These are phyloP conservation scores for Oreochromis grahami DNA, from an alignment of 2,797 vertebrate genomes.

Conservation along the genomic window DNA sequence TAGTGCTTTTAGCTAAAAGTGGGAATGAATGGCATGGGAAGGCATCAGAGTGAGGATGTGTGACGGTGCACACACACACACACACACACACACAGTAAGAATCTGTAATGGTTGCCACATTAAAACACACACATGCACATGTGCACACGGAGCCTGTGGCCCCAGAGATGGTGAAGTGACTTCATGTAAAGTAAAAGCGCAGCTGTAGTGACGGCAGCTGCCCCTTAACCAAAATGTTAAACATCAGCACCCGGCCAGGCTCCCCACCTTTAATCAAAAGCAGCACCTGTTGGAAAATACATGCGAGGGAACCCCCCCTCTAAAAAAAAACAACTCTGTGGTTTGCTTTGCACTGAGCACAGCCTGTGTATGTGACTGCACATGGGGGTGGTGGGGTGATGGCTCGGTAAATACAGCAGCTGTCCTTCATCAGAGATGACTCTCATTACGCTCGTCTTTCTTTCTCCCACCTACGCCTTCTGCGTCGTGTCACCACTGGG, in stretches of 20 bases:
- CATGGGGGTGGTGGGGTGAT: conserved; percentile 15
- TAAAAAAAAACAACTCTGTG: neutral
- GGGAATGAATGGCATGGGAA: neutral
- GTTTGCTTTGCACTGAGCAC: neutral
- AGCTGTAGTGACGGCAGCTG: conserved; percentile 69
- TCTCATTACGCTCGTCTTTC: conserved; percentile 6
- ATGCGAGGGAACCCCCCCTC: neutral
- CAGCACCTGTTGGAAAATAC: conserved; percentile 69
- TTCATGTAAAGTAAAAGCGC: conserved; percentile 45
- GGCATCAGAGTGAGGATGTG: neutral
- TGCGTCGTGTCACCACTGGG: neutral
- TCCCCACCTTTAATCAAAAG: conserved; percentile 58
- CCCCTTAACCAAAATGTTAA: conserved; percentile 51
- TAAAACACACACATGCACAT: neutral
- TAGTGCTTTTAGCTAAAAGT: neutral
- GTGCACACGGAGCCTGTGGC: neutral
- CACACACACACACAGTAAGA: neutral
- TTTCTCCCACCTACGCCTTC: neutral
- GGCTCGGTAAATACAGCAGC: conserved; percentile 55
- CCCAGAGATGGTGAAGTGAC: conserved; percentile 18
- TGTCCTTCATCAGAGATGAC: conserved; percentile 46
- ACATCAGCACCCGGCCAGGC: conserved; percentile 53
- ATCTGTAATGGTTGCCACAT: neutral
- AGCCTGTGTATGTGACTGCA: neutral
- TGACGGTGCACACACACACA: neutral